A percentile compares a stretch with the other conserved stretches of the same genome.
These are phyloP conservation scores for Heterochromis multidens DNA, from an alignment of 2,113 vertebrate genomes.

Conservation along the genomic window DNA sequence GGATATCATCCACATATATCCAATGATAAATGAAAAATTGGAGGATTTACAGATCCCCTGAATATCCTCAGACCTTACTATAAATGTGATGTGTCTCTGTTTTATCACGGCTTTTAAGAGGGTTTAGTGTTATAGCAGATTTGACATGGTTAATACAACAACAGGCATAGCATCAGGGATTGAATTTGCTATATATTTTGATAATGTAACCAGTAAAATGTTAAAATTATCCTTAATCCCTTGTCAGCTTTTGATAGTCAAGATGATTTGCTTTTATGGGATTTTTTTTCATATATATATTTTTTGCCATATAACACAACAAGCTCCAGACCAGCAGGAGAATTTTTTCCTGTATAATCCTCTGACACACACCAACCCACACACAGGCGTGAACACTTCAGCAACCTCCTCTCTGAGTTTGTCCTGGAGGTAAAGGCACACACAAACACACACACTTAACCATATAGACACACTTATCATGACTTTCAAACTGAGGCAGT, in stretches of 20 bases:
- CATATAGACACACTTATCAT: neutral
- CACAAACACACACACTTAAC: neutral
- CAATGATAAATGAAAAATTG: neutral
- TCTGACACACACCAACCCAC: neutral
- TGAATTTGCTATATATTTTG: neutral
- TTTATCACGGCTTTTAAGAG: neutral
- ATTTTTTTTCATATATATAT: neutral
- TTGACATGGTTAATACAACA: neutral
- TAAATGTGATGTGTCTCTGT: neutral
- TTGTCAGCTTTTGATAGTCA: neutral
- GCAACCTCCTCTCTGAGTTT: neutral
- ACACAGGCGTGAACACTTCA: neutral
- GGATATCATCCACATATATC: neutral
- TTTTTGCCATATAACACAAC: neutral
- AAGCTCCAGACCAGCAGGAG: neutral
- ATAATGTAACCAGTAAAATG: neutral
- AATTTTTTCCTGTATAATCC: neutral
- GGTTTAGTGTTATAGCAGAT: neutral
- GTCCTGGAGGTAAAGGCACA: neutral
- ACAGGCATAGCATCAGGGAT: neutral
- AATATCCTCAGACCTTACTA: neutral
- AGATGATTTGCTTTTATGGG: neutral
- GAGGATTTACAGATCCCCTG: neutral
- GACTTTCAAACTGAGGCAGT: neutral
- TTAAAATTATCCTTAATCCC: slow-evolving; percentile 15